Percentiles rank a stretch among this genome's conserved stretches.
Evolutionary conservation across 2,888 invertebrate genomes (phyloP).

Genomic region (Pinctada fucata): DNA sequence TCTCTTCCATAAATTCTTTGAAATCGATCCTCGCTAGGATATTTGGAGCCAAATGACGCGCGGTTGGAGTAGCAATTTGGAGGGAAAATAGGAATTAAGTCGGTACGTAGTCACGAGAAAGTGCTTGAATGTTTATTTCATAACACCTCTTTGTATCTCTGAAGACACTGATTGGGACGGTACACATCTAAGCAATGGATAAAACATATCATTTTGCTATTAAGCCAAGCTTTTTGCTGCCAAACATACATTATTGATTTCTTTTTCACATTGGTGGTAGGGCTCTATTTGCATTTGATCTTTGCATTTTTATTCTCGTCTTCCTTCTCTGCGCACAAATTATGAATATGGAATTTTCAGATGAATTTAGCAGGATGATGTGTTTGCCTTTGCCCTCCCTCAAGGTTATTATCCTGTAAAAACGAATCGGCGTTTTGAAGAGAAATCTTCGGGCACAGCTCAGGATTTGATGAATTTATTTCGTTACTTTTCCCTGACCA

Average conservation of each 20-base stretch:
- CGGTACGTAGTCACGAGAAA: background rate
- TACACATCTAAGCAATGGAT: background rate
- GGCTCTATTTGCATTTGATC: background rate
- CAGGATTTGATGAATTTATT: too few species aligned
- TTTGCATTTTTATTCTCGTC: background rate
- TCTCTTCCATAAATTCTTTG: too few species aligned
- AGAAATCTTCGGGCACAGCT: too few species aligned
- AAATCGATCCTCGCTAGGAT: background rate
- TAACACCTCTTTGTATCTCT: background rate
- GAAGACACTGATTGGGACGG: background rate
- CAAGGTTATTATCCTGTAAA: too few species aligned
- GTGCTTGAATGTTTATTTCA: background rate
- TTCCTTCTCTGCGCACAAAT: background rate
- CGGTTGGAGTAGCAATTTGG: too few species aligned
- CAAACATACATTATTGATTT: constrained; percentile 1
- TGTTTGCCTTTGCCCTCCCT: too few species aligned
- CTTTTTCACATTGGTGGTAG: background rate
- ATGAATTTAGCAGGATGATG: too few species aligned
- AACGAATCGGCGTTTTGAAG: too few species aligned
- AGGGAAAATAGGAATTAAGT: background rate
- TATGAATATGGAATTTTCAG: too few species aligned
- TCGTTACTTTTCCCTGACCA: too few species aligned
- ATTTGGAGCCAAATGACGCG: background rate
- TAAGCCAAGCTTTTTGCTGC: background rate
- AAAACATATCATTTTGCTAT: background rate